Conservation (phyloP, 2,888 invertebrate genomes). For the Odontomyia ornata region DNA sequence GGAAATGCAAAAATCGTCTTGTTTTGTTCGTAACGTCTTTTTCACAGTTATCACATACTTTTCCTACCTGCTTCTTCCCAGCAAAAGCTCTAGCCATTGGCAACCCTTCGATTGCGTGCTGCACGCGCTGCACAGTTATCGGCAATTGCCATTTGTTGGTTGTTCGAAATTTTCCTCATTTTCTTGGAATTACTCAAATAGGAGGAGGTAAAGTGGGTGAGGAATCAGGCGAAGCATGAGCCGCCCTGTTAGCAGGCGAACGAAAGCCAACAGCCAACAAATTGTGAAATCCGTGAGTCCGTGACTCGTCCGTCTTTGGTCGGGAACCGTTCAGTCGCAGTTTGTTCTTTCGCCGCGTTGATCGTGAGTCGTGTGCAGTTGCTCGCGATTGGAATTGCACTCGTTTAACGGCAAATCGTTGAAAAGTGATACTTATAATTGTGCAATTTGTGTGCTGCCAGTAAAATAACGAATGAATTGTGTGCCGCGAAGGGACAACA, state of each 20-base stretch:
- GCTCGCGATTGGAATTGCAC: background rate
- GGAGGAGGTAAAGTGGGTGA: background rate
- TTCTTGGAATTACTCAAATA: slow-evolving; percentile 8
- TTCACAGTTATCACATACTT: no score
- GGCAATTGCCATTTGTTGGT: background rate
- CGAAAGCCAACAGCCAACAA: background rate
- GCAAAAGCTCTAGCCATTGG: background rate
- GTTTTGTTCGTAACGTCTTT: no score
- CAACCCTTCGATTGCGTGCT: background rate
- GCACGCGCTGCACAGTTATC: slow-evolving; percentile 1
- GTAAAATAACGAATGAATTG: background rate
- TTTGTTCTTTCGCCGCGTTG: background rate
- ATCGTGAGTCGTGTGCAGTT: background rate
- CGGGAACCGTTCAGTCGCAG: slow-evolving; percentile 22
- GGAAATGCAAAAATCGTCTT: no score
- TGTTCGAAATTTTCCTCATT: slow-evolving; percentile 1
- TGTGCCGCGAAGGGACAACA: background rate
- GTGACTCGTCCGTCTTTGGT: background rate
- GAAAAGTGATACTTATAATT: background rate
- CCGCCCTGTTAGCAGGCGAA: background rate
- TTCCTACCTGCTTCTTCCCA: background rate
- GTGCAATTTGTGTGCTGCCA: background rate
- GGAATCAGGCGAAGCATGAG: background rate
- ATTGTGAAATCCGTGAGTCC: background rate
- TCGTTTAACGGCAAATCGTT: background rate